Percentiles rank a stretch among this genome's conserved stretches.
Conservation (phyloP, 2,113 vertebrate genomes). For the Misgurnus mizolepis region DNA sequence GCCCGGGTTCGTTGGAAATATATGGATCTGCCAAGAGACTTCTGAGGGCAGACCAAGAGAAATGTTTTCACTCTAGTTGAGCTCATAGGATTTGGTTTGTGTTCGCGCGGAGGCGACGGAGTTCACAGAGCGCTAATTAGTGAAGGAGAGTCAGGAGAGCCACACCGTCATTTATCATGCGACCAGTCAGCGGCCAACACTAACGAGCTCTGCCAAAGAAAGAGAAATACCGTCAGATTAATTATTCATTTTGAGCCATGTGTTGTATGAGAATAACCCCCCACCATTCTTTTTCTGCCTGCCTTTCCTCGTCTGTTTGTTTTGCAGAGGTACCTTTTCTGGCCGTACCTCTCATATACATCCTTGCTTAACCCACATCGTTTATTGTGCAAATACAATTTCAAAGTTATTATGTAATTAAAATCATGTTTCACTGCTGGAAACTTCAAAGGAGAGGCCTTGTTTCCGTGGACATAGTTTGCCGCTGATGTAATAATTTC, state of each 20-base stretch:
- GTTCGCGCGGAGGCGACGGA: slow-evolving; percentile 51
- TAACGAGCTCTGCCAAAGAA: slow-evolving; percentile 56
- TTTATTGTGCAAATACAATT: slow-evolving; percentile 91
- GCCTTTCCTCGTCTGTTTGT: slow-evolving; percentile 74
- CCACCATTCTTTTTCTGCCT: slow-evolving; percentile 42
- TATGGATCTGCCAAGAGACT: slow-evolving; percentile 57
- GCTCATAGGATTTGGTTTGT: slow-evolving; percentile 56
- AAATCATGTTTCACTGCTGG: slow-evolving; percentile 83
- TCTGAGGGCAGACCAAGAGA: slow-evolving; percentile 51
- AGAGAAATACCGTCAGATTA: slow-evolving; percentile 43
- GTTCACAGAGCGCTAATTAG: slow-evolving; percentile 67
- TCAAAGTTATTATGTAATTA: slow-evolving; percentile 93
- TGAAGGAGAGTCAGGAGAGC: slow-evolving; percentile 59
- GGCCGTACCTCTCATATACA: slow-evolving; percentile 79
- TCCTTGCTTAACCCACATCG: slow-evolving; percentile 82
- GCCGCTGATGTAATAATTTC: slow-evolving; percentile 92
- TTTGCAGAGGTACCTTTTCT: slow-evolving; percentile 77
- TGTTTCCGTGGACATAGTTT: slow-evolving; percentile 79
- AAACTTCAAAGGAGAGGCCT: slow-evolving; percentile 79
- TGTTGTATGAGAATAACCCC: slow-evolving; percentile 56
- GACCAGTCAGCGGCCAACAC: slow-evolving; percentile 37
- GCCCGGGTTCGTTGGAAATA: slow-evolving; percentile 55
- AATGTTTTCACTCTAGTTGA: slow-evolving; percentile 66
- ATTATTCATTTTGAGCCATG: slow-evolving; percentile 68
- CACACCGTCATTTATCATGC: slow-evolving; percentile 69